A percentile compares a stretch with the other conserved stretches of the same genome.
Evolutionary conservation across 1,140 invertebrate species (phyloP).

Genomic region (Akabosia matsudoensis): DNA sequence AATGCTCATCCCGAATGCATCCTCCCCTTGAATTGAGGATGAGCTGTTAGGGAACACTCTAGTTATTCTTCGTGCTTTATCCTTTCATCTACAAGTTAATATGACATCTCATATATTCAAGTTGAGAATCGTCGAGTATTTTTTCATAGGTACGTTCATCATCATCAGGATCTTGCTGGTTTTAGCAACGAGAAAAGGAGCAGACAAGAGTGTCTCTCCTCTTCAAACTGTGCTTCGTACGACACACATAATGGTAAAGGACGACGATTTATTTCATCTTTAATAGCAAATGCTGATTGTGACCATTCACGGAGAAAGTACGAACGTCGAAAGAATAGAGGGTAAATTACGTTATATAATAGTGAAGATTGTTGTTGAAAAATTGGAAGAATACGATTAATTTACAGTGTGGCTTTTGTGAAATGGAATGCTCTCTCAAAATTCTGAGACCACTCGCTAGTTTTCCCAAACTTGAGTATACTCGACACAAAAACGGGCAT

Average conservation of each 20-base stretch:
- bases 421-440: neutral
- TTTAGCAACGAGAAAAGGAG: neutral
- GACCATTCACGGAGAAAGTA: neutral
- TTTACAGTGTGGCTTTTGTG: neutral
- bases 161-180: constrained; percentile 1
- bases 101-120: constrained; percentile 22
- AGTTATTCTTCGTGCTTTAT: constrained; percentile 20
- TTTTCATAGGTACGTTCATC: neutral
- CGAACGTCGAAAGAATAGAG: neutral
- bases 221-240: neutral
- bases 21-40: constrained; percentile 7
- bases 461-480: neutral
- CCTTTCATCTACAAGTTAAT: constrained; percentile 20
- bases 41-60: neutral
- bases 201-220: too few species aligned
- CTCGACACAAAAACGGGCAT: constrained; percentile 12
- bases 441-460: neutral
- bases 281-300: neutral
- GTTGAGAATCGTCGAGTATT: neutral
- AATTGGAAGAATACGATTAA: constrained; percentile 19
- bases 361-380: neutral
- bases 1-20: neutral
- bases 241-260: neutral
- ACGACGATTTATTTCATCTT: neutral
- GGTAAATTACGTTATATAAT: constrained; percentile 7